Evolutionary conservation across 23 tunicate genomes (phyloP).

Genomic region (Ciona savignyi): DNA sequence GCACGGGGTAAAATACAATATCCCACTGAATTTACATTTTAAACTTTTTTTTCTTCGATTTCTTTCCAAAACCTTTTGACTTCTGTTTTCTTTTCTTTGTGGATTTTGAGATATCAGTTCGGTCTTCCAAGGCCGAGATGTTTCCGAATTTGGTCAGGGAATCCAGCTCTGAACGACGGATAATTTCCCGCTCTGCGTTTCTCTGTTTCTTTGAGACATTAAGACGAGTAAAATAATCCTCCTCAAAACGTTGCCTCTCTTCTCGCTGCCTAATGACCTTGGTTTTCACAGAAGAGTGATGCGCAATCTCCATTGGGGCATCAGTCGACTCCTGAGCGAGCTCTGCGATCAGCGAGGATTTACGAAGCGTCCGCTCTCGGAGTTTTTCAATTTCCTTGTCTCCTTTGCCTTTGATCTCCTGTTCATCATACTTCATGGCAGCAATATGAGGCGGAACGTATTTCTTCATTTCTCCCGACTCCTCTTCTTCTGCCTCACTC

Average conservation of each 20-base stretch:
- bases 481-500: constrained; percentile 3
- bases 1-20: no score
- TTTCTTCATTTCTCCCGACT: constrained; percentile 3
- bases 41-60: no score
- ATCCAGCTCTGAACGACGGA: constrained; percentile 57
- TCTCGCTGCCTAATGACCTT: constrained; percentile 11
- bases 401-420: constrained; percentile 8
- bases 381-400: constrained; percentile 11
- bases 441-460: constrained; percentile 45
- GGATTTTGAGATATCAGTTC: no score
- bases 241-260: constrained; percentile 33
- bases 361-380: constrained; percentile 26
- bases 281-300: constrained; percentile 12
- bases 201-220: constrained; percentile 56
- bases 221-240: constrained; percentile 40
- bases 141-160: constrained; percentile 65
- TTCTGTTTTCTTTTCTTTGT: no score
- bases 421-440: constrained; percentile 20
- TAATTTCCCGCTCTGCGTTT: constrained; percentile 12
- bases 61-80: no score
- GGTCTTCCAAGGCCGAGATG: constrained; percentile 29
- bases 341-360: constrained; percentile 30
- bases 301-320: constrained; percentile 25
- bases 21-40: no score
- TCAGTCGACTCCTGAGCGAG: constrained; percentile 37